Base-by-base conservation (phyloP, 1,140 invertebrate species). In the Thalassaphorura encarpata region DNA sequence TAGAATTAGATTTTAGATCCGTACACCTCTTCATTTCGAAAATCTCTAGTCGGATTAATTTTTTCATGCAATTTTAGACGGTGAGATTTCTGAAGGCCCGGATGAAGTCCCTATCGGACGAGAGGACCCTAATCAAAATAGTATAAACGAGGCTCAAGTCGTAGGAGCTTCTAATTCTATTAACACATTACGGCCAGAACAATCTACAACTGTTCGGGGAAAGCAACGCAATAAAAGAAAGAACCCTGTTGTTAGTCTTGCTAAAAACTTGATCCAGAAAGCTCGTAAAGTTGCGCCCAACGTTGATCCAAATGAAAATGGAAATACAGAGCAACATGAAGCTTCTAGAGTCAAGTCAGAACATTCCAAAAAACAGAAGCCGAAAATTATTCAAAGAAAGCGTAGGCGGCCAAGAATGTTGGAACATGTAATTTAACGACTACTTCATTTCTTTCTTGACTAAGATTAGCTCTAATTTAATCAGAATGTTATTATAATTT, bases 401-500 rank as follows among this genome's bases (percentile, higher is more conserved):
- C 13, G 23, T 24, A 23, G 42, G 6, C 11, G 11, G 18, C 46
- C 46, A 27, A 48, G 15, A 8, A 8, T 48, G 15, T 23, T 48
- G 11, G 13, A 23, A 13, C 5, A 24, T 8, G 46, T 48, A 27
- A 48, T 15, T 6, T 24, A 6, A 24, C 15, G 18, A 27, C 6
- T 11, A 21, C 46, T 18, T 16, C 8, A 48, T 8, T 24, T n/a
- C n/a, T n/a, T n/a, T n/a, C 11, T 6, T 19, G 24, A 19, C 4
- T 13, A 41, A 26, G 28, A 8, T n/a, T 40, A 36, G 19, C 11
- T 23, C 19, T 29, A 26, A 19, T 53, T 54, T 23, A 18, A 42
- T 59, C 21, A n/a, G 36, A 41, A 42, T 41, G 45, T 47, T 41
- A 46, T 27, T 50, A 33, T 39, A 13, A 46, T 49, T 52, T 60